phyloP scores from a whole-genome alignment of 2,888 invertebrate species.

The Ptychoptera albimana region DNA sequence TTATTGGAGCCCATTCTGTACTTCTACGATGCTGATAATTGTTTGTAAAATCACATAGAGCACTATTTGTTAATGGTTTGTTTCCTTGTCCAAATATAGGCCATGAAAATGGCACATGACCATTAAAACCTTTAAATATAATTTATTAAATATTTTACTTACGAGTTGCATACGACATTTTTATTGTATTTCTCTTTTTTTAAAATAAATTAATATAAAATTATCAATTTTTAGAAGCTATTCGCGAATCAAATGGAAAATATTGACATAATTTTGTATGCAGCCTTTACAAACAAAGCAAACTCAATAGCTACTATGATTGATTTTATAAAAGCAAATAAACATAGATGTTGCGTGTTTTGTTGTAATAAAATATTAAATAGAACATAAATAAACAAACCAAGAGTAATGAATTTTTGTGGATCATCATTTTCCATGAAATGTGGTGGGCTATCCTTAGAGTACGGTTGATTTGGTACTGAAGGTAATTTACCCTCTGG shows the following conservation, averaged over 20 bases:
- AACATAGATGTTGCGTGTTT: too few species aligned
- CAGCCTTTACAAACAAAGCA: too few species aligned
- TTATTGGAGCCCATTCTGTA: conserved; percentile 54
- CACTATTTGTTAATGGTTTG: conserved; percentile 49
- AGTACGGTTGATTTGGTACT: conserved; percentile 15
- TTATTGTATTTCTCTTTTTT: background rate
- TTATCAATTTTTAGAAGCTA: conserved; percentile 6
- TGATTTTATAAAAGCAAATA: too few species aligned
- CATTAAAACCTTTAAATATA: conserved; percentile 17
- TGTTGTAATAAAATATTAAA: too few species aligned
- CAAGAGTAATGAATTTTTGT: conserved; percentile 24
- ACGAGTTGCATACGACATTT: conserved; percentile 13
- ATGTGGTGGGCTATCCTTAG: conserved; percentile 24
- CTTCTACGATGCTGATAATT: conserved; percentile 55
- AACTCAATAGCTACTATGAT: too few species aligned
- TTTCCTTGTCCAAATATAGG: conserved; percentile 23
- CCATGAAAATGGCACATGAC: conserved; percentile 24
- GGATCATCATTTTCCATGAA: conserved; percentile 22
- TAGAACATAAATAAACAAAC: conserved; percentile 11
- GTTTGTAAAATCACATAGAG: conserved; percentile 57
- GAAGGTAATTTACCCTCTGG: conserved; percentile 36
- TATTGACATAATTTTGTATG: background rate
- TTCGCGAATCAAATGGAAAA: background rate
- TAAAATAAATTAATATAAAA: background rate
- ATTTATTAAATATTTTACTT: conserved; percentile 1